A percentile compares a stretch with the other conserved stretches of the same genome.
Evolutionary conservation across 35 echinoderm and acorn worm genomes (phyloP).

Genomic region (Apostichopus japonicus): DNA sequence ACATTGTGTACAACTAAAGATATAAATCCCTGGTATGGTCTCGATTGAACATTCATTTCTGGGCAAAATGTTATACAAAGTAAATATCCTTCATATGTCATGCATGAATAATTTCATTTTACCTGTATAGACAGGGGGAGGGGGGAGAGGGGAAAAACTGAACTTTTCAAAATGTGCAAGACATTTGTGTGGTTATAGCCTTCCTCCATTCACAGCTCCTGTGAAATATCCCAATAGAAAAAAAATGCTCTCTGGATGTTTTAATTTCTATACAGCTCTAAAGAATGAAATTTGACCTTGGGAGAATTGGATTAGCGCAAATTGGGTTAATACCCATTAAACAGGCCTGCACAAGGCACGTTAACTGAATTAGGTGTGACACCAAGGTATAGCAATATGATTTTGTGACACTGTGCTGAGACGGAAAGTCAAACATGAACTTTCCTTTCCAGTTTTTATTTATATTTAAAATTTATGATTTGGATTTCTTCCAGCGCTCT

Average conservation of each 20-base stretch:
- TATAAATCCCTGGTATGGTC: too few species aligned
- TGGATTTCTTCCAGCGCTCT: too few species aligned
- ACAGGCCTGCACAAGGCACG: background rate
- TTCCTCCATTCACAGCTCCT: background rate
- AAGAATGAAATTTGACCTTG: constrained; percentile 3
- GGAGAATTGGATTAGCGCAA: background rate
- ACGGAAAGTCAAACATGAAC: too few species aligned
- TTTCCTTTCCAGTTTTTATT: too few species aligned
- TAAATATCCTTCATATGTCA: too few species aligned
- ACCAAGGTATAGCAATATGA: background rate
- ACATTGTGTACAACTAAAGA: too few species aligned
- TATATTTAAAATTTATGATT: too few species aligned
- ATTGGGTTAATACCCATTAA: constrained; percentile 13
- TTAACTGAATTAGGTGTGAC: constrained; percentile 9
- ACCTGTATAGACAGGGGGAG: too few species aligned
- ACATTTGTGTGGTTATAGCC: background rate
- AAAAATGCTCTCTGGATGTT: background rate
- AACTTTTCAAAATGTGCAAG: background rate
- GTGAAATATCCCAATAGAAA: background rate
- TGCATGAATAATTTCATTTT: too few species aligned
- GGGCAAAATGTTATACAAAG: too few species aligned
- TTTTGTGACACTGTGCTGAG: background rate
- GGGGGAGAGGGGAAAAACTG: too few species aligned
- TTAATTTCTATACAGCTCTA: background rate
- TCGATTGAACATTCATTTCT: too few species aligned